phyloP scores from a whole-genome alignment of 2,113 vertebrate species.

The Cyprinodon brontotheroides region DNA sequence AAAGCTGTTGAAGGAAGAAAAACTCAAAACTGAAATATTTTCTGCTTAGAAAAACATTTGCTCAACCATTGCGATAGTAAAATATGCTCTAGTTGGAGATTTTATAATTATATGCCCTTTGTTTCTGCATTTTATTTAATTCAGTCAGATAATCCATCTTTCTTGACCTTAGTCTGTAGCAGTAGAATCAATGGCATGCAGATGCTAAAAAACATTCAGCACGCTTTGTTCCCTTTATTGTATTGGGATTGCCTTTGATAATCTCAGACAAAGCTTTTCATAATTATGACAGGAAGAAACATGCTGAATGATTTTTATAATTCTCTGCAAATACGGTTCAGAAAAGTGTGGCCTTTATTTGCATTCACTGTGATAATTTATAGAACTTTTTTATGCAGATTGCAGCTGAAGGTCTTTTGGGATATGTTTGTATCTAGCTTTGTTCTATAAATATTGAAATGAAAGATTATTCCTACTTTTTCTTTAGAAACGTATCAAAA shows the following conservation, averaged over 20 bases:
- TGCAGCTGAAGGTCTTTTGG: no score
- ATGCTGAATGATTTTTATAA: background rate
- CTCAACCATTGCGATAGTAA: constrained; percentile 15
- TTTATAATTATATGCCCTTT: constrained; percentile 16
- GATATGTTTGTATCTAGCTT: background rate
- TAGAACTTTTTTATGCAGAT: background rate
- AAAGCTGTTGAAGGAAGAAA: constrained; percentile 44
- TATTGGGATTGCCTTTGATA: background rate
- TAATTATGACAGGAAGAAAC: background rate
- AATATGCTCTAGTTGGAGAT: constrained; percentile 15
- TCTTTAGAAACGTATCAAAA: no score
- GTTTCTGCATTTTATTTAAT: background rate
- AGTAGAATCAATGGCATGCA: background rate
- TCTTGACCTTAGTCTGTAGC: background rate
- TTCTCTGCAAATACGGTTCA: background rate
- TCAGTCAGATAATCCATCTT: background rate
- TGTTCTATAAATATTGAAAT: background rate
- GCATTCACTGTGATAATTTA: background rate
- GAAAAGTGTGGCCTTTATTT: background rate
- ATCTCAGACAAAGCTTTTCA: background rate
- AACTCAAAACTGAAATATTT: constrained; percentile 41
- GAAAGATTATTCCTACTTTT: background rate
- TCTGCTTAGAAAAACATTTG: constrained; percentile 27
- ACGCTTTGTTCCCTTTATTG: background rate
- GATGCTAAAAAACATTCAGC: background rate